phyloP scores from a whole-genome alignment of 2,113 vertebrate species.

The Scophthalmus maximus region DNA sequence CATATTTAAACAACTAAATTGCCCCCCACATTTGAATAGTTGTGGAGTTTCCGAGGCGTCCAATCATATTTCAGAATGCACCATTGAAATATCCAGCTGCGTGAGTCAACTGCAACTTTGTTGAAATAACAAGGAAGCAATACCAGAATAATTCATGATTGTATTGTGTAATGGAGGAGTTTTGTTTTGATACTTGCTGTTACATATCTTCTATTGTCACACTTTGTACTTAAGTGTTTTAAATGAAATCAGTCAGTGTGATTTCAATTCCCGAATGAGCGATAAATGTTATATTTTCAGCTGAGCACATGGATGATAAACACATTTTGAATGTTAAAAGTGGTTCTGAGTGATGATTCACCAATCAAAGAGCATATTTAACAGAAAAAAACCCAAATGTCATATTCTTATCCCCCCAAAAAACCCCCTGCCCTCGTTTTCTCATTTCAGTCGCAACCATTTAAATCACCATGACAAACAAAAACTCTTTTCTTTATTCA shows the following conservation, averaged over 20 bases:
- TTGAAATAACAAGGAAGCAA: conserved; percentile 44
- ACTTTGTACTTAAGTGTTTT: neutral
- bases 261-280: no score
- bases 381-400: conserved; percentile 39
- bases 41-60: conserved; percentile 34
- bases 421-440: neutral
- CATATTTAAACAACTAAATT: conserved; percentile 83
- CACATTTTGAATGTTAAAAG: conserved; percentile 21
- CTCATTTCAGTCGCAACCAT: conserved; percentile 8
- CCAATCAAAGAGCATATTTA: conserved; percentile 48
- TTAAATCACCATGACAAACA: conserved; percentile 20
- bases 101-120: conserved; percentile 34
- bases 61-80: conserved; percentile 50
- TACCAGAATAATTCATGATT: neutral
- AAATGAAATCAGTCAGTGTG: conserved; percentile 21
- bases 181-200: neutral
- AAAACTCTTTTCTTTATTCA: neutral
- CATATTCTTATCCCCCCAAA: neutral
- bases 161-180: neutral
- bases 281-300: conserved; percentile 24
- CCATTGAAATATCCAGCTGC: conserved; percentile 35
- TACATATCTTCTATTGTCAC: neutral
- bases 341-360: conserved; percentile 12
- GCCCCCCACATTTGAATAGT: conserved; percentile 68
- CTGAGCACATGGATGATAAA: conserved; percentile 10